Evolutionary conservation across 2,797 vertebrate genomes (phyloP), one percentile per base, ranked within the genome.

Genomic region (Sciurus carolinensis): DNA sequence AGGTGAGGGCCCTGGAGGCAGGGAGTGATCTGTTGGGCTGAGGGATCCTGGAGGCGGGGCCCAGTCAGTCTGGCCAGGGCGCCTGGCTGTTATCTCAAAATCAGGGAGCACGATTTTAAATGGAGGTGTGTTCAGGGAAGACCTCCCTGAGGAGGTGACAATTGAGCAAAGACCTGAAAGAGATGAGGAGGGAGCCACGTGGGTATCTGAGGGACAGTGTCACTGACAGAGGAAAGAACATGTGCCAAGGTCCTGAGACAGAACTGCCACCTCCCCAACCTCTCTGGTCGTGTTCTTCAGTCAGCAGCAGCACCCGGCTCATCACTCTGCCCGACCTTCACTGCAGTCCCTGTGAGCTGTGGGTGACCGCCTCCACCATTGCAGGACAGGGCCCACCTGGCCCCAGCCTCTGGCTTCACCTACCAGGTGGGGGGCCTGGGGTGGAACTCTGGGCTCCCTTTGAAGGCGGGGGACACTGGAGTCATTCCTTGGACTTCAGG

Each of bases 371-470:
- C 0, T 98, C 98, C 76, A 98, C 98, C 36, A 47, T 2, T 0
- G 95, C 94, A 2, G 98, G 98, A 69, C 96, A 97, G 90, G 97
- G 98, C 3, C 90, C 85, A 1, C 79, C 93, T 7, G 97, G 98
- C 17, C 88, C 73, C 62, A 50, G 52, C 67, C 96, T 98, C 54
- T 33, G 24, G 47, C 93, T 98, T 80, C 90, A 94, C 24, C 96
- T 97, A 0, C 95, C 97, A 97, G 98, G 98, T 98, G 96, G 17
- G 72, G 44, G 66, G 57, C 1, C 14, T 52, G 42, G 17, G 75
- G 57, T 50, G 54, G 62, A 50, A 18, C 18, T 26, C 10, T 30
- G 12, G 39, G 44, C 57, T 44, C 5, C 59, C 1, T 7, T 57
- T 12, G 22, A 13, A 36, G 59, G 28, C 18, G 4, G 18, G 28